Evolutionary conservation across 1,140 invertebrate species (phyloP).

Genomic region (Bicyclus anynana): DNA sequence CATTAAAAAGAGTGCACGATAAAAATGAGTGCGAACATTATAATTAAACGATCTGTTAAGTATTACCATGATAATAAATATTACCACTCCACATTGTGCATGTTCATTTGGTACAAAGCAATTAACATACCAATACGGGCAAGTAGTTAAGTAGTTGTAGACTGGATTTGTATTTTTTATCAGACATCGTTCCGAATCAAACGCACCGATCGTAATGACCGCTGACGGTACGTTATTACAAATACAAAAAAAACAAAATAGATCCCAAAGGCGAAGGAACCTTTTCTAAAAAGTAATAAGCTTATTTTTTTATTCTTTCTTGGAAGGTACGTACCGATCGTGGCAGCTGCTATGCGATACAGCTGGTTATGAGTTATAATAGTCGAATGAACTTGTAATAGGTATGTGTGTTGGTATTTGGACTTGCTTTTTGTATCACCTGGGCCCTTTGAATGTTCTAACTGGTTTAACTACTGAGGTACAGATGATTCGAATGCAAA

Average conservation of each 20-base stretch:
- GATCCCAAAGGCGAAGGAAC: constrained; percentile 52
- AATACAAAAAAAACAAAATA: constrained; percentile 54
- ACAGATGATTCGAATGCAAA: too few species aligned
- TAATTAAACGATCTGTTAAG: not conserved
- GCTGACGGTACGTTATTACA: constrained; percentile 46
- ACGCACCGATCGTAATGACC: constrained; percentile 58
- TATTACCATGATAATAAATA: too few species aligned
- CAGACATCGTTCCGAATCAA: constrained; percentile 46
- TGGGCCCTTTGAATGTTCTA: constrained; percentile 22
- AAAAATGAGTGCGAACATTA: not conserved
- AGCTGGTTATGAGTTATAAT: constrained; percentile 44
- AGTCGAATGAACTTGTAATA: constrained; percentile 24
- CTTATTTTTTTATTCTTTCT: constrained; percentile 56
- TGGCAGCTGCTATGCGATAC: constrained; percentile 56
- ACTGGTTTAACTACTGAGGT: too few species aligned
- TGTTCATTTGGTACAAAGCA: constrained; percentile 23
- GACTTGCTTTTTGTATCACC: constrained; percentile 36
- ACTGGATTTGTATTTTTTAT: constrained; percentile 40
- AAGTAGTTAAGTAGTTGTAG: constrained; percentile 31
- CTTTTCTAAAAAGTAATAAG: constrained; percentile 68
- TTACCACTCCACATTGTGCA: not conserved
- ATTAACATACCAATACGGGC: constrained; percentile 51
- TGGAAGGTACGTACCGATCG: constrained; percentile 52
- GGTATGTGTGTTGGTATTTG: constrained; percentile 4
- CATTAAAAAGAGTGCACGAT: not conserved